phyloP scores from a whole-genome alignment of 37 sponge, comb jelly and placozoan genomes.

The Theonella swinhoei region DNA sequence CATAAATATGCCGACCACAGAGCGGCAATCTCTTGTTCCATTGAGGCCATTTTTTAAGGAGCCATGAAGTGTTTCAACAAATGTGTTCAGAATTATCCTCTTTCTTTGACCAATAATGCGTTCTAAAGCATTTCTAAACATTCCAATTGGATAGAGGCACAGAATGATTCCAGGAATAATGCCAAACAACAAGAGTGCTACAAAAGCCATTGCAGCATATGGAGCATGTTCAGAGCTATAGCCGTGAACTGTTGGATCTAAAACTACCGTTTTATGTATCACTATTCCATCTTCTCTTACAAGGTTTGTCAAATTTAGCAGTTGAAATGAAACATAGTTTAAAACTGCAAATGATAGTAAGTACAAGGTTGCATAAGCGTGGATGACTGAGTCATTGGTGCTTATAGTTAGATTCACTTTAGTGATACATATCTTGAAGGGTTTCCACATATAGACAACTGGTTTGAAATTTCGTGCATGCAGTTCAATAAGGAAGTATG shows the following conservation, averaged over 20 bases:
- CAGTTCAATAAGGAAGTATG: conserved; percentile 12
- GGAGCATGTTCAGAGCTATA: neutral
- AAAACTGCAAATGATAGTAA: neutral
- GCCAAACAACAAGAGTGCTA: neutral
- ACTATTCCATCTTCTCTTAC: neutral
- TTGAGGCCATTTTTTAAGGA: neutral
- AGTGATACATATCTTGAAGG: neutral
- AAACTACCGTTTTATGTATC: neutral
- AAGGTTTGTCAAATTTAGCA: neutral
- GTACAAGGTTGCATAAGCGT: conserved; percentile 14
- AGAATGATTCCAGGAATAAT: conserved; percentile 11
- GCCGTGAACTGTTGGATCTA: conserved; percentile 1
- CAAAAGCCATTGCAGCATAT: neutral
- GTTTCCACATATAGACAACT: conserved; percentile 8
- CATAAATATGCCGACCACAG: neutral
- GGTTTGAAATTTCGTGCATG: conserved; percentile 9
- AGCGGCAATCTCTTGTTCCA: neutral
- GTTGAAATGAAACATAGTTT: neutral
- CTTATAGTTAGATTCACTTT: neutral
- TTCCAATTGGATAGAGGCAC: conserved; percentile 12
- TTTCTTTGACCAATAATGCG: neutral
- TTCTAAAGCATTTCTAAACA: neutral
- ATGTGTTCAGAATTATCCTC: neutral
- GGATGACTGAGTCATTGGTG: neutral
- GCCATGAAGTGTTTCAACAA: neutral